A percentile compares a stretch with the other conserved stretches of the same genome.
Evolutionary conservation across 2,888 invertebrate genomes (phyloP).

Genomic region (Meteorus colon): DNA sequence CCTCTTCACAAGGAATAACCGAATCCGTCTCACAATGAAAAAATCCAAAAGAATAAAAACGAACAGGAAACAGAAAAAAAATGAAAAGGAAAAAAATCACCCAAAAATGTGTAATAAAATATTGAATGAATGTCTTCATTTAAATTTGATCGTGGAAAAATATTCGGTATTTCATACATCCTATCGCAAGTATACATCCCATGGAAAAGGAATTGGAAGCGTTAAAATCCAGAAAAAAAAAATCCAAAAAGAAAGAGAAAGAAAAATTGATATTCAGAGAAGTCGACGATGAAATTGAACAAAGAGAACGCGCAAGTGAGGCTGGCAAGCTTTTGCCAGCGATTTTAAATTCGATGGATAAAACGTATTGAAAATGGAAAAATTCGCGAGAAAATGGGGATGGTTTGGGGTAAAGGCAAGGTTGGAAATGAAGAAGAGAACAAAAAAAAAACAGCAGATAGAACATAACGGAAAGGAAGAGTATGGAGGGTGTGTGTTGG

Average conservation of each 20-base stretch:
- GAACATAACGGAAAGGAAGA: not conserved
- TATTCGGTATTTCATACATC: conserved; percentile 1
- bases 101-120: not conserved
- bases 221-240: not conserved
- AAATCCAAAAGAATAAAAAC: not conserved
- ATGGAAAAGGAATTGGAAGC: not conserved
- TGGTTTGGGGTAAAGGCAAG: not conserved
- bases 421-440: no score
- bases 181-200: not conserved
- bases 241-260: conserved; percentile 8
- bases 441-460: not conserved
- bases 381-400: conserved; percentile 5
- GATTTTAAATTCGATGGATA: conserved; percentile 34
- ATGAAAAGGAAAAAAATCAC: not conserved
- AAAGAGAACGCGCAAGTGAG: conserved; percentile 7
- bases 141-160: not conserved
- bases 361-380: conserved; percentile 35
- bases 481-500: not conserved
- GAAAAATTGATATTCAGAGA: conserved; percentile 23
- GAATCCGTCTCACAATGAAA: not conserved
- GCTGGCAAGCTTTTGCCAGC: conserved; percentile 22
- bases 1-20: not conserved
- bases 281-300: conserved; percentile 31
- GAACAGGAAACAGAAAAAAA: not conserved
- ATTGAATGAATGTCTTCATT: not conserved